These are phyloP conservation scores for Ips typographus DNA, from an alignment of 1,140 invertebrate species.

Conservation along the genomic window DNA sequence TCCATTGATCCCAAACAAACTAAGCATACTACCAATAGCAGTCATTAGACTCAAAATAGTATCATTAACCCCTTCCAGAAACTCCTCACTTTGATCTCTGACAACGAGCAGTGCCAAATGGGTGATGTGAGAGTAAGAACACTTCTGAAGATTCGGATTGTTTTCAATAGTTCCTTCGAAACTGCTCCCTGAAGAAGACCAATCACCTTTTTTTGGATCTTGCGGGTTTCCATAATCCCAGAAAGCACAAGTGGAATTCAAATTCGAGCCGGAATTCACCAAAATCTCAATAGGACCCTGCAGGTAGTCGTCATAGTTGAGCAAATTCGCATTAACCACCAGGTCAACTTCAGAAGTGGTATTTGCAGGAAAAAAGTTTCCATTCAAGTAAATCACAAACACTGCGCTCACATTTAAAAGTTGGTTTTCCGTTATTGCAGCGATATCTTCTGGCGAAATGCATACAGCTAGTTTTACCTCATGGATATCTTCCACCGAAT, in stretches of 20 bases:
- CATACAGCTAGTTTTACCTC: conserved; percentile 55
- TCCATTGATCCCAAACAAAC: conserved; percentile 57
- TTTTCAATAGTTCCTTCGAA: conserved; percentile 38
- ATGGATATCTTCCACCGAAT: conserved; percentile 51
- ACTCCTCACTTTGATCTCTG: conserved; percentile 8
- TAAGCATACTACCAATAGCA: conserved; percentile 60
- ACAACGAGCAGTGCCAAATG: conserved; percentile 60
- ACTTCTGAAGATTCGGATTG: conserved; percentile 53
- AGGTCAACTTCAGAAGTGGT: conserved; percentile 47
- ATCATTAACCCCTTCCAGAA: conserved; percentile 34
- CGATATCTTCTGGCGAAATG: conserved; percentile 50
- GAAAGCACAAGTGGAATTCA: conserved; percentile 54
- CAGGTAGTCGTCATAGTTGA: conserved; percentile 56
- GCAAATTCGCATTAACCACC: conserved; percentile 59
- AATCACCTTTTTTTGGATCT: conserved; percentile 46
- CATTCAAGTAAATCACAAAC: conserved; percentile 58
- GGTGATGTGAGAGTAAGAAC: conserved; percentile 61
- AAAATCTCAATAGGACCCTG: conserved; percentile 55
- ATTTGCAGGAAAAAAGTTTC: conserved; percentile 57
- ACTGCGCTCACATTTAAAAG: conserved; percentile 45
- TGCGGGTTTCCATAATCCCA: conserved; percentile 57
- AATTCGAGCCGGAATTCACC: conserved; percentile 48
- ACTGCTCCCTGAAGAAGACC: conserved; percentile 48
- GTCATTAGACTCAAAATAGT: conserved; percentile 59
- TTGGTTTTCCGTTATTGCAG: conserved; percentile 11